Percentiles rank a stretch among this genome's conserved stretches.
These are phyloP conservation scores for Amazona vittata DNA, from an alignment of 2,113 vertebrate species.

Conservation along the genomic window DNA sequence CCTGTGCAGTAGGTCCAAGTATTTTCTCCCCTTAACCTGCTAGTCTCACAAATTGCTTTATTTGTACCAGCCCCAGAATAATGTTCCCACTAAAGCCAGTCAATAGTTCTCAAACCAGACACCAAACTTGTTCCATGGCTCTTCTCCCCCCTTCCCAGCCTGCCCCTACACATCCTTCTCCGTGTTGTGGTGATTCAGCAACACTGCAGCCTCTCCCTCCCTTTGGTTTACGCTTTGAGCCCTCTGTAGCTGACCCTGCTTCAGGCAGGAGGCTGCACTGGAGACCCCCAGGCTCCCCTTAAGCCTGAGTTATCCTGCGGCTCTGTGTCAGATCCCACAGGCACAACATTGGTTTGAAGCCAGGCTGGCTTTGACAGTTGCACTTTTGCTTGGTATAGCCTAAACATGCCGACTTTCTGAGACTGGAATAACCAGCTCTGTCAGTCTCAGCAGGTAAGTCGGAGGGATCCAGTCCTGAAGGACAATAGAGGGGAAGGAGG, in stretches of 20 bases:
- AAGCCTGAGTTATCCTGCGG: background rate
- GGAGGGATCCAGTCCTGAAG: background rate
- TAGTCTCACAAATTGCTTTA: background rate
- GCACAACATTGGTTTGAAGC: background rate
- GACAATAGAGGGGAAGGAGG: background rate
- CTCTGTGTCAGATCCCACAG: background rate
- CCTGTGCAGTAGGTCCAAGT: background rate
- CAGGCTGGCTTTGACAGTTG: background rate
- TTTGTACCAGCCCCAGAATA: background rate
- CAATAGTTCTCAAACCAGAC: background rate
- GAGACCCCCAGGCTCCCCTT: fast-evolving
- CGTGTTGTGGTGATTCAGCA: fast-evolving
- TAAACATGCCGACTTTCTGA: background rate
- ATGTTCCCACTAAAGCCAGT: background rate
- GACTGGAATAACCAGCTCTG: background rate
- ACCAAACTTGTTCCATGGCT: fast-evolving
- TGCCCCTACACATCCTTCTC: background rate
- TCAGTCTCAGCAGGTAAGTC: background rate
- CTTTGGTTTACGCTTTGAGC: background rate
- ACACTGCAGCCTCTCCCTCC: background rate
- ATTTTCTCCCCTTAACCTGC: background rate
- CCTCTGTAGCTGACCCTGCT: fast-evolving
- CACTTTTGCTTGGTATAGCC: background rate
- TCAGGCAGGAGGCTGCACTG: background rate
- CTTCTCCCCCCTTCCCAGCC: background rate